Base-by-base conservation (phyloP, 2,113 vertebrate genomes). In the Dryoscopus gambensis region DNA sequence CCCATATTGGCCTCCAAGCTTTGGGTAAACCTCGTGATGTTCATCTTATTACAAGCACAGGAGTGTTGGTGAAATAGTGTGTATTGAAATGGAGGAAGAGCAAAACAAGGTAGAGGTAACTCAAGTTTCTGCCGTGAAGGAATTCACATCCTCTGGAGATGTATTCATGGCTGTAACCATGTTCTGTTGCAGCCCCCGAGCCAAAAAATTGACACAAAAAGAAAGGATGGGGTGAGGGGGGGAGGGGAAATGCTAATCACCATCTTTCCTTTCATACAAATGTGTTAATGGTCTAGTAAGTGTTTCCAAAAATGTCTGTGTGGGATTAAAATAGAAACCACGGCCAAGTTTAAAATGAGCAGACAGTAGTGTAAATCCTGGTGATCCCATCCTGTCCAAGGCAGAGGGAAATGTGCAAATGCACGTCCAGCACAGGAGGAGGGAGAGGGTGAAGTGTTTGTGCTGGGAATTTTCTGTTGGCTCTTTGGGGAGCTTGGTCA, bases 271-370 rank as follows among this genome's bases (percentile, higher is more conserved):
- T 96, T 96, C 90, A 53, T 92, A 93, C 75, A 92, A 96, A 96
- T 92, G 92, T 95, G 93, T 95, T 96, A 97, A 95, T 94, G 86
- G 93, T 94, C 96, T 89, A 89, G 90, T 90, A 89, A 96, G 93
- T 40, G 86, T 96, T 96, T 97, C 96, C 92, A 97, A 96, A 97
- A 97, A 95, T 73, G 90, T 35, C 52, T 84, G 83, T 62, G 80
- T 60, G 77, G 83, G 86, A 93, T 91, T 95, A 94, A 96, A 96
- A 95, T 95, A 92, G 96, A 95, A 95, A 84, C 28, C 39, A 17
- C 0, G 21, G 88, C 87, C 93, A 94, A 97, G 80, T 94, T 96
- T 93, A 76, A 91, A 96, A 94, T 31, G 95, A 95, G 83, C 68
- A 92, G 95, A 12, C 53, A 86, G 85, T 16, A 9, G 88, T 77